These are phyloP conservation scores for Lydus trimaculatus DNA, from an alignment of 2,888 invertebrate genomes.

Conservation along the genomic window DNA sequence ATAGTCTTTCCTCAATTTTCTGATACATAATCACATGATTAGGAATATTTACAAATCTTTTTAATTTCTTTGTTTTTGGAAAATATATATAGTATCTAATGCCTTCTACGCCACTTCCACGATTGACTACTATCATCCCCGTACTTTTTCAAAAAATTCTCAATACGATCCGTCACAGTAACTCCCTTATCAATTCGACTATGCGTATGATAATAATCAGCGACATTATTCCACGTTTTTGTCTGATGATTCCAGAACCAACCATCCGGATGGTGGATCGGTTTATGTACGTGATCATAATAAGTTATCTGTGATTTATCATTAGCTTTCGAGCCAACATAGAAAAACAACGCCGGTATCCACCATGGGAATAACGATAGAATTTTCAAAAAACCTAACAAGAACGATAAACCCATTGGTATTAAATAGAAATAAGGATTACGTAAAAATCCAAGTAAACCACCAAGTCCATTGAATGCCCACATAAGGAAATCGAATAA, in stretches of 20 bases:
- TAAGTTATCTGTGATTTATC: slow-evolving; percentile 45
- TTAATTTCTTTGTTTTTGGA: slow-evolving; percentile 15
- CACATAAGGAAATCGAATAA: slow-evolving; percentile 47
- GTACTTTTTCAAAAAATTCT: slow-evolving; percentile 58
- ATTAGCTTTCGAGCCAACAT: slow-evolving; percentile 44
- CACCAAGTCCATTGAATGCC: slow-evolving; percentile 41
- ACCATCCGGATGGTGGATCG: slow-evolving; percentile 61
- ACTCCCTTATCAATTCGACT: slow-evolving; percentile 36
- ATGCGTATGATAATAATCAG: slow-evolving; percentile 46
- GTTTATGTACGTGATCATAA: slow-evolving; percentile 56
- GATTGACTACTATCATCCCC: slow-evolving; percentile 51
- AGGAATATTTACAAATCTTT: slow-evolving; percentile 18
- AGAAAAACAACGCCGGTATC: slow-evolving; percentile 63
- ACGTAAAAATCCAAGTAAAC: slow-evolving; percentile 43
- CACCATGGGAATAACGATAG: slow-evolving; percentile 72
- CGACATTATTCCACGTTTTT: slow-evolving; percentile 64
- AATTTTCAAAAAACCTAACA: slow-evolving; percentile 68
- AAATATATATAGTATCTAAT: background rate
- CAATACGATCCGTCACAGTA: slow-evolving; percentile 37
- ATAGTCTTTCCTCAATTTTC: slow-evolving; percentile 22
- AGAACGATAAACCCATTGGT: slow-evolving; percentile 69
- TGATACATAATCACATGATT: slow-evolving; percentile 23
- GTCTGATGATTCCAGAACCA: slow-evolving; percentile 68
- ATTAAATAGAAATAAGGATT: slow-evolving; percentile 65
- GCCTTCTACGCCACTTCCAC: slow-evolving; percentile 51